A percentile compares a stretch with the other conserved stretches of the same genome.
Conservation (phyloP, 2,797 vertebrate species). For the Molothrus aeneus region DNA sequence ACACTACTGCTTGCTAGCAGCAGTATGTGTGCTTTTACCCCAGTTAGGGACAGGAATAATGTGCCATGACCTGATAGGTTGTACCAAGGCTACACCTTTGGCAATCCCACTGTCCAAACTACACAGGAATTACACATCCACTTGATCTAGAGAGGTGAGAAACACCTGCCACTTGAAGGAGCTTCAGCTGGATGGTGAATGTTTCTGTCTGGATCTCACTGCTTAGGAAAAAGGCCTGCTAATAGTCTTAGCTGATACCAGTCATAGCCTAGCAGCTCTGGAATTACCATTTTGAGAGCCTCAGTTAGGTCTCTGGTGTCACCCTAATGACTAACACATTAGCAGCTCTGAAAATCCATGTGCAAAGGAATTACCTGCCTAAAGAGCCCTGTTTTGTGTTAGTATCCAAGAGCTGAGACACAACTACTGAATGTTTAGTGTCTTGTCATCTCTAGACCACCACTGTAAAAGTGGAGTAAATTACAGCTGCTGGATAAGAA, state of each 20-base stretch:
- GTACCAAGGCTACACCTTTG: not conserved
- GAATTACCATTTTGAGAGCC: not conserved
- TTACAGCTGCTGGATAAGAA: not conserved
- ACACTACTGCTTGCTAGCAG: not conserved
- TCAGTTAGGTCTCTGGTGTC: not conserved
- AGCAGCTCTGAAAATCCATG: not conserved
- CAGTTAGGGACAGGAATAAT: not conserved
- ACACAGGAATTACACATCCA: not conserved
- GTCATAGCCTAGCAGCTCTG: not conserved
- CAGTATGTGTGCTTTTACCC: not conserved
- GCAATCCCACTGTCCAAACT: not conserved
- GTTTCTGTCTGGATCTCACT: not conserved
- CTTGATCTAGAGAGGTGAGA: not conserved
- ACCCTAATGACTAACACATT: not conserved
- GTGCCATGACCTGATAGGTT: not conserved
- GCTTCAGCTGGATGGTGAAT: not conserved
- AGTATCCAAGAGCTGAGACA: not conserved
- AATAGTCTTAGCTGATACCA: not conserved
- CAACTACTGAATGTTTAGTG: not conserved
- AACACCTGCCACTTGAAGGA: not conserved
- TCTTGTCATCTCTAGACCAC: not conserved
- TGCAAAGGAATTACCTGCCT: not conserved
- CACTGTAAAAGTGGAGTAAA: not conserved
- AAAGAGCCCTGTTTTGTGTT: not conserved
- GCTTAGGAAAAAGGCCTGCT: not conserved